phyloP scores from a whole-genome alignment of 1,140 invertebrate genomes.

The Nephila pilipes region DNA sequence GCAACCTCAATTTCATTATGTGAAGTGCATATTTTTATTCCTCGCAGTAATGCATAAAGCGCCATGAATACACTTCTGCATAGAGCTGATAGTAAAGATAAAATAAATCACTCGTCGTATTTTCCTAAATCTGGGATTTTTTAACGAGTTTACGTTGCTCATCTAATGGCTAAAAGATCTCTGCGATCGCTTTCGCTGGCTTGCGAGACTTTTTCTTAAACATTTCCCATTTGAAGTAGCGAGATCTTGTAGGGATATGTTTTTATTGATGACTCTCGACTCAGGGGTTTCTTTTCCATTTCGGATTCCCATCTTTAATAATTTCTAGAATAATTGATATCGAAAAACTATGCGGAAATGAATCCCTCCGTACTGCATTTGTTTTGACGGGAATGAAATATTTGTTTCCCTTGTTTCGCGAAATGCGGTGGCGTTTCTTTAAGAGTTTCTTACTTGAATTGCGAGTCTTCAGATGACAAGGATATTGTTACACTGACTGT shows the following conservation, averaged over 20 bases:
- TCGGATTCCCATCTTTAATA: constrained; percentile 23
- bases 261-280: constrained; percentile 37
- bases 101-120: constrained; percentile 46
- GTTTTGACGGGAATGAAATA: constrained; percentile 14
- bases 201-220: not conserved
- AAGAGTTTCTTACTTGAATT: not conserved
- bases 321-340: constrained; percentile 55
- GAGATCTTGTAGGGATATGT: not conserved
- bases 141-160: constrained; percentile 35
- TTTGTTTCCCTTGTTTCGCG: not conserved
- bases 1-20: constrained; percentile 55
- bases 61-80: constrained; percentile 3
- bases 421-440: not conserved
- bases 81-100: constrained; percentile 48
- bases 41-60: constrained; percentile 37
- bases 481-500: not conserved
- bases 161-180: constrained; percentile 22
- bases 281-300: constrained; percentile 6
- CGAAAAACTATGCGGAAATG: constrained; percentile 1
- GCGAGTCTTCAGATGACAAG: not conserved
- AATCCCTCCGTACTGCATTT: not conserved
- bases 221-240: not conserved
- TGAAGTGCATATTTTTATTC: constrained; percentile 41
- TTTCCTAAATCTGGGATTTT: not conserved
- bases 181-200: not conserved